A percentile compares a stretch with the other conserved stretches of the same genome.
Conservation (phyloP, 2,888 invertebrate genomes). For the Drosophila tanythrix region DNA sequence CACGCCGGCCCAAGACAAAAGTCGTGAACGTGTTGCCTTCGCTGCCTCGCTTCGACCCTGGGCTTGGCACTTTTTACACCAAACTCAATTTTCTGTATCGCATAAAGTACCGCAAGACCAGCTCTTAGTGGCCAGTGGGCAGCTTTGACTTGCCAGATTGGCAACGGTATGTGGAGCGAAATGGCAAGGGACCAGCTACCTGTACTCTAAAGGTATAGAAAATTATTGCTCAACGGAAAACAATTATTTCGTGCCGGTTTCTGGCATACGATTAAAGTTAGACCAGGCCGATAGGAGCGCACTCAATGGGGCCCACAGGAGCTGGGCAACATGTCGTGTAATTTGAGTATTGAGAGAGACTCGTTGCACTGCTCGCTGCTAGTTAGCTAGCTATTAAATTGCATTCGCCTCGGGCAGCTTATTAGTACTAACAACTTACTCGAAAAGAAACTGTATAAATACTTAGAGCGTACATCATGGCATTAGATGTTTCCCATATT, state of each 20-base stretch:
- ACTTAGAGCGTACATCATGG: background rate
- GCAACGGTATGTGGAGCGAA: conserved; percentile 38
- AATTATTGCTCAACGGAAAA: conserved; percentile 79
- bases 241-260: conserved; percentile 72
- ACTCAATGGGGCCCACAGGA: conserved; percentile 12
- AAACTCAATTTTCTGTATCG: conserved; percentile 64
- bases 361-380: conserved; percentile 54
- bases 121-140: conserved; percentile 11
- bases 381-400: conserved; percentile 54
- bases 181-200: conserved; percentile 44
- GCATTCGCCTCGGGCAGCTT: conserved; percentile 52
- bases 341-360: conserved; percentile 73
- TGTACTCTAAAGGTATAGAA: conserved; percentile 54
- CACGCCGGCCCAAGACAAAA: conserved; percentile 9
- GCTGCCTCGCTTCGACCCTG: conserved; percentile 19
- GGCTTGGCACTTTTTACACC: conserved; percentile 58
- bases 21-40: background rate
- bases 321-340: conserved; percentile 44
- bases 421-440: conserved; percentile 36
- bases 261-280: conserved; percentile 61
- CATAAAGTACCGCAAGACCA: conserved; percentile 28
- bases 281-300: conserved; percentile 22
- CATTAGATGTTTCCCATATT: conserved; percentile 6
- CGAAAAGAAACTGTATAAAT: background rate
- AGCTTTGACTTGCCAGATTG: conserved; percentile 25